Base-by-base conservation (phyloP, 2,113 vertebrate species). In the Peromyscus maniculatus region DNA sequence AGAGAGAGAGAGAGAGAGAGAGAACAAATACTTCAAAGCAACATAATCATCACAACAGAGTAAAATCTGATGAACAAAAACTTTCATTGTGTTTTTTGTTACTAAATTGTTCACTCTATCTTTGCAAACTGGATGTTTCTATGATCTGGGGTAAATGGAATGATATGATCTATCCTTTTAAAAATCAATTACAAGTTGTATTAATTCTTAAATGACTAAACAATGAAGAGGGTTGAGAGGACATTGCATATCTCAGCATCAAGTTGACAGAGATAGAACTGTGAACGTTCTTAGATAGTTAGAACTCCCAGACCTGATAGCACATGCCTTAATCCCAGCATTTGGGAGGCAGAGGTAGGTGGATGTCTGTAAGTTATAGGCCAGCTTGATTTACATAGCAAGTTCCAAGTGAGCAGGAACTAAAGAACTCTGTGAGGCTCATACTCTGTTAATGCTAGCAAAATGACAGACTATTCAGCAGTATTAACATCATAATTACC, bases 121-220 rank as follows among this genome's bases (percentile, higher is more conserved):
- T 93, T 79, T 91, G 66, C 71, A 87, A 97, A 87, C 12, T 31
- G 55, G 49, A 86, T 39, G 46, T 55, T 64, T 83, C 4, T 11
- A 43, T 92, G 43, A 93, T 95, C 24, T 46, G 33, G 86, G 11
- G 52, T 89, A 89, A 8, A n/a, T 75, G 26, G 88, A 95, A 87
- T 79, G 86, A 95, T 62, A 55, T 57, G 3, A 69, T 1, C 9
- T 82, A 82, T 12, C 17, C 91, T 95, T 93, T 71, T 21, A 77
- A 88, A 57, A 74, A 39, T n/a, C 90, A 92, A 74, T 82, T 86
- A 82, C 87, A 93, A 84, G 7, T 84, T 95, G 19, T 7, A 36
- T 91, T 82, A 79, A 17, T 91, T 94, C 79, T 59, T 90, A 87
- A 89, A 55, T 96, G 87, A 74, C 55, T 82, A 43, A 96, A n/a